Base-by-base conservation (phyloP, 2,113 vertebrate species). In the Piliocolobus tephrosceles region DNA sequence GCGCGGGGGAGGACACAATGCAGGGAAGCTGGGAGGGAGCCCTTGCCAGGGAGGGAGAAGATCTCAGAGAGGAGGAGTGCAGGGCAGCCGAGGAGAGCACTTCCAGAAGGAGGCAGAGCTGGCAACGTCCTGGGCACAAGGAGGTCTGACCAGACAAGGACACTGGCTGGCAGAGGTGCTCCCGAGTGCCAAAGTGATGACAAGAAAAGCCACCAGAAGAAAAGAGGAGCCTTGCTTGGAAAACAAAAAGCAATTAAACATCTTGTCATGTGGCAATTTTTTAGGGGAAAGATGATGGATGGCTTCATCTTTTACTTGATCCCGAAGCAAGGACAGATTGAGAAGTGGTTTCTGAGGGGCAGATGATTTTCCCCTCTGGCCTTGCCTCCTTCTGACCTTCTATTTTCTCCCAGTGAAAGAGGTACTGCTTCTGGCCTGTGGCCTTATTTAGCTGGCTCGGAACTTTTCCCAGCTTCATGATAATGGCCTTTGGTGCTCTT, bases 401-500 rank as follows among this genome's bases (percentile, higher is more conserved):
- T 10, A 1, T 78, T 79, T 73, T 61, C 43, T 94, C 68, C 66
- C 6, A 5, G 40, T 30, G 38, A 90, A 79, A 78, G 55, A 87
- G 43, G 9, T 68, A 9, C 23, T 78, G 10, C 57, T 81, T 94
- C 45, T 88, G 70, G 58, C 47, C 43, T 38, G 7, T 1, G 3
- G 27, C 43, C 66, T 57, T 55, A 57, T 32, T 61, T 27, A 1
- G 6, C 17, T 58, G 32, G 47, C 30, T 80, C 30, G 6, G 43
- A 61, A 61, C 52, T 80, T 90, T 68, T 68, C 64, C 58, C n/a
- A 16, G 20, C 30, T n/a, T 12, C 20, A 2, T 0, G 1, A 16
- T 9, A 47, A 14, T 82, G 84, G 23, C 47, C 76, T 83, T 66
- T 58, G 61, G 40, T 88, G 35, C 61, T 83, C 40, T 95, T 95